Evolutionary conservation across 2,888 invertebrate genomes (phyloP), one percentile per base, ranked within the genome.

Genomic region (Watsonalla cultraria): DNA sequence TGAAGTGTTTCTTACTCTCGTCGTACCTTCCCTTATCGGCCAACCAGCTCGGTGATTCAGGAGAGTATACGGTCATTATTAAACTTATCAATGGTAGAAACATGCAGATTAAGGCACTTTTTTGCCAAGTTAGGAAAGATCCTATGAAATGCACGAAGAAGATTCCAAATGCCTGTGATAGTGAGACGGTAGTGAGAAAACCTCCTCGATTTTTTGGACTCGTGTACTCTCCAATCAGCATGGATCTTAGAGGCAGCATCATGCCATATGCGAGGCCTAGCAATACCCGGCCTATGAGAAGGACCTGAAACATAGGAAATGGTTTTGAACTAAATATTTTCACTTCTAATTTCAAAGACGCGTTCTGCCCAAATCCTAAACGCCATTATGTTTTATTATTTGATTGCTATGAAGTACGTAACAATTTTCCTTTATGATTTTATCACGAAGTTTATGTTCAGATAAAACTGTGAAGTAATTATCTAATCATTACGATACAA

Each of bases 31-130:
- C 91, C 59, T 88, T 92, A 5, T 90, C 82, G 0, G 92, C 84
- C n/a, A 94, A 70, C 93, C 93, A 94, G 53, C 89, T 88, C 0
- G 94, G 94, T 6, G 94, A 92, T 76, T 95, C 94, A 0, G 93
- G 93, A 0, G 73, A 69, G 46, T 76, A 82, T 11, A 80, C 66
- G 0, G 74, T 74, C 74, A 85, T 80, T 0, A 79, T 49, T 4
- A 93, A 72, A 14, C 92, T 86, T 2, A 82, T 62, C 7, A 91
- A 70, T 0, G 91, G 87, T 5, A 92, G 75, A 39, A 77, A 62
- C 0, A 83, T 76, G 54, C 89, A 90, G 7, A 92, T 70, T 2
- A 91, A 66, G 0, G 92, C 92, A 5, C 92, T 89, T 5, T 74
- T 73, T 65, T 91, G 82, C 93, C 93, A 94, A 48, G 82, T 74